Base-by-base conservation (phyloP, 2,888 invertebrate genomes). In the Perdita meconis region DNA sequence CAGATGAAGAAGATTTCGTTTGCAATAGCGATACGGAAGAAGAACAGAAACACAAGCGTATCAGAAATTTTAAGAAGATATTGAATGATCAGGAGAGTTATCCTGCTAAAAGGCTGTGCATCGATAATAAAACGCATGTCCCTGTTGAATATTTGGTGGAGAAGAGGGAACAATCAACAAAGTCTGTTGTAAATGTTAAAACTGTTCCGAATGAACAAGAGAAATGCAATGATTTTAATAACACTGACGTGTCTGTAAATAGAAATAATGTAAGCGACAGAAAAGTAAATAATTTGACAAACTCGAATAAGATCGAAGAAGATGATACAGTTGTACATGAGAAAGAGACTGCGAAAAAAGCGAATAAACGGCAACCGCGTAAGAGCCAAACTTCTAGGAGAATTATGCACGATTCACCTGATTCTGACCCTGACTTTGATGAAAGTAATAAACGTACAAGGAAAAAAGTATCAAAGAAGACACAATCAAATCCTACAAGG, bases 1-100 rank as follows among this genome's bases (percentile, higher is more conserved):
- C 93, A 80, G 95, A 96, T 85, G 95, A 95, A 88, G 96, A 96
- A 85, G 97, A 97, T 90, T 93, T 95, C 74, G 93, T 95, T 64
- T 94, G 92, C 13, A 95, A 95, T 83, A 96, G 96, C 92, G 96
- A 95, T 82, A 95, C 95, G 44, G 96, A 96, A 87, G 93, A 92
- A 57, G 94, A 94, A 38, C 79, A 81, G 34, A 86, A 79, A 16
- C 88, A 83, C 75, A 93, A 94, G 78, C 92, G 94, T 84, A 88
- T 94, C 44, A 93, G 95, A 82, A 95, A 95, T 59, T 93, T 94
- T 42, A 93, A 94, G 0, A 95, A 95, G 85, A 93, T 94, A 53
- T 38, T 78, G 4, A 83, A 80, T 4, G 81, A 86, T 16, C 77
- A 67, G 6, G 79, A 82, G 5, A 51, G 19, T 67, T 75, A 66